Evolutionary conservation across 64 coral and sea anemone genomes (phyloP).

Genomic region (Platygyra sinensis): DNA sequence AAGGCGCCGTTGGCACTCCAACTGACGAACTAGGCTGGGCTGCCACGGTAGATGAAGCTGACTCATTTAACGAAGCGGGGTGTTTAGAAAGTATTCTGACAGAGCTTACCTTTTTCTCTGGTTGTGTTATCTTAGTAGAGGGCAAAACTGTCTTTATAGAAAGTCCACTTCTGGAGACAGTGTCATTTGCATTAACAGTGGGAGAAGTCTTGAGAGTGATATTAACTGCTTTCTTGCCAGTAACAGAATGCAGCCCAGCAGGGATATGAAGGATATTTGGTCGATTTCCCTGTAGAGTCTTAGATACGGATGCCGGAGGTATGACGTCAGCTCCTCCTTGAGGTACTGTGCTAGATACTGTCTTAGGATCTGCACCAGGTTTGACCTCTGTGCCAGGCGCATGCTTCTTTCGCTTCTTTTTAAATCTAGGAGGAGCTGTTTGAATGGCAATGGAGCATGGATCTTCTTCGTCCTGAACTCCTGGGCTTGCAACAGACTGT

Average conservation of each 20-base stretch:
- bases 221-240: neutral
- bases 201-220: neutral
- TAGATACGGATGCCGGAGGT: neutral
- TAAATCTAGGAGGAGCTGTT: slow-evolving; percentile 52
- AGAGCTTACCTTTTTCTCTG: neutral
- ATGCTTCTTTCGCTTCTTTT: slow-evolving; percentile 56
- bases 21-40: neutral
- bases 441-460: slow-evolving; percentile 54
- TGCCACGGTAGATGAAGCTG: neutral
- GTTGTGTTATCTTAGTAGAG: neutral
- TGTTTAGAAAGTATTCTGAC: neutral
- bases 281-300: neutral
- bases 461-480: neutral
- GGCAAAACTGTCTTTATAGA: neutral
- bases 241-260: neutral
- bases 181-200: neutral
- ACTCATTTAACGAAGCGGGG: neutral
- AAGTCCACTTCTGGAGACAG: neutral
- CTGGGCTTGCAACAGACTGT: neutral
- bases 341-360: neutral
- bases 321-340: neutral
- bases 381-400: neutral
- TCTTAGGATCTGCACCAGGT: neutral
- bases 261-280: neutral
- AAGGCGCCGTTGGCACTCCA: neutral